Conservation (phyloP, 1,140 invertebrate species). For the Agrypnia vestita region DNA sequence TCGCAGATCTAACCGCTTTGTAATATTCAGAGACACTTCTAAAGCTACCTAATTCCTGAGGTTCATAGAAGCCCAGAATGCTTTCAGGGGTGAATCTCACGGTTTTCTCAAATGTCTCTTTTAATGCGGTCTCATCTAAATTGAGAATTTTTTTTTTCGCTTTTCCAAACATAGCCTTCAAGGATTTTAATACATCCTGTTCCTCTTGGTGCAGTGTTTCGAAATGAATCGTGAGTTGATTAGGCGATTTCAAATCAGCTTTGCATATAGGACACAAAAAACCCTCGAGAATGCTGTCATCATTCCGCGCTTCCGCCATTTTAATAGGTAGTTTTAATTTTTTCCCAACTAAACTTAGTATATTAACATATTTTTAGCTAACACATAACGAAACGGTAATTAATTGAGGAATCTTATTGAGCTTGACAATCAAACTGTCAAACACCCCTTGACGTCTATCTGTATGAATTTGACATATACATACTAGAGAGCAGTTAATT, state of each 20-base stretch:
- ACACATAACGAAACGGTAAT: background rate
- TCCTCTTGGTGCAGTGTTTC: conserved; percentile 91
- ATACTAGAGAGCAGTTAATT: background rate
- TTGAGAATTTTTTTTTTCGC: conserved; percentile 92
- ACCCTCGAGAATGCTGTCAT: conserved; percentile 86
- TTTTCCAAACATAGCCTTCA: conserved; percentile 92
- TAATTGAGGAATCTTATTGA: background rate
- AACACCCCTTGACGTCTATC: conserved; percentile 1
- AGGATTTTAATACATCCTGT: conserved; percentile 90
- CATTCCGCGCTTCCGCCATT: conserved; percentile 58
- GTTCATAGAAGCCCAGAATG: conserved; percentile 70
- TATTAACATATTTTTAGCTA: background rate
- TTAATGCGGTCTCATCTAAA: conserved; percentile 79
- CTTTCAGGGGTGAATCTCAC: conserved; percentile 63
- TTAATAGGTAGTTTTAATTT: background rate
- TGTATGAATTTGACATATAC: conserved; percentile 27
- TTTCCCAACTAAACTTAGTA: background rate
- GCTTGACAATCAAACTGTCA: conserved; percentile 38
- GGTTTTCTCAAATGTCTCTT: conserved; percentile 73
- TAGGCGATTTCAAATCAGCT: conserved; percentile 87
- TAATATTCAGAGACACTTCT: conserved; percentile 85
- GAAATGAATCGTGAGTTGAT: conserved; percentile 89
- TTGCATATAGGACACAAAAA: conserved; percentile 96
- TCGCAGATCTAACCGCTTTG: conserved; percentile 77
- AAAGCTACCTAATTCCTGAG: conserved; percentile 79